A percentile compares a stretch with the other conserved stretches of the same genome.
Evolutionary conservation across 1,140 invertebrate species (phyloP).

Genomic region (Dinothrombium tinctorium): DNA sequence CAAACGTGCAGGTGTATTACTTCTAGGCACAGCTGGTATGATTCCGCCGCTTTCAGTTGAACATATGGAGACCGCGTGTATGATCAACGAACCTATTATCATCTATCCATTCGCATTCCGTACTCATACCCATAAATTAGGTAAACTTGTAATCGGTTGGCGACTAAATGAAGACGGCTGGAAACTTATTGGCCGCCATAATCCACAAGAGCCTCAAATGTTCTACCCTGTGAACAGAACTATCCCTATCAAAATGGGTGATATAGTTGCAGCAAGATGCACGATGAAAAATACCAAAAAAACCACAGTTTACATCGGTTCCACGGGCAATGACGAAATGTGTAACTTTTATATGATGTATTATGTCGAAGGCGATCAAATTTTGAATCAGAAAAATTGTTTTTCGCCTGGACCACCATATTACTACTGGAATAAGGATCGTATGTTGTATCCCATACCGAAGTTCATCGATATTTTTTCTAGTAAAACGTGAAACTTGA

Average conservation of each 20-base stretch:
- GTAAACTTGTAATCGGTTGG: conserved; percentile 66
- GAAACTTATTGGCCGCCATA: conserved; percentile 62
- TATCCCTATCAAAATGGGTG: conserved; percentile 33
- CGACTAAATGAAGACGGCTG: conserved; percentile 41
- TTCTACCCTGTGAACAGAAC: conserved; percentile 59
- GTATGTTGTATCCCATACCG: conserved; percentile 16
- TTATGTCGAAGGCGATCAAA: conserved; percentile 59
- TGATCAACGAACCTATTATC: conserved; percentile 47
- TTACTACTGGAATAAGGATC: conserved; percentile 45
- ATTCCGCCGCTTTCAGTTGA: conserved; percentile 43
- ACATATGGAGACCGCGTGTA: conserved; percentile 68
- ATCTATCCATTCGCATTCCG: conserved; percentile 86
- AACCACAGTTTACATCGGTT: conserved; percentile 41
- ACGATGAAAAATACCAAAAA: conserved; percentile 53
- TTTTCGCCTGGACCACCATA: conserved; percentile 52
- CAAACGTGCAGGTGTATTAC: conserved; percentile 61
- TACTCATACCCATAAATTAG: conserved; percentile 72
- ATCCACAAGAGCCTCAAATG: conserved; percentile 81
- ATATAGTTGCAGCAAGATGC: conserved; percentile 64
- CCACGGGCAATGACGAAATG: conserved; percentile 88
- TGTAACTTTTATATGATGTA: conserved; percentile 99
- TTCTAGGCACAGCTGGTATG: conserved; percentile 53
- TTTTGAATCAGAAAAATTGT: conserved; percentile 57
- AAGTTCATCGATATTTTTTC: too few relatives aligned
- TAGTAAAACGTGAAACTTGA: too few relatives aligned